Conservation (phyloP, 2,888 invertebrate species). For the Cacoxenus indagator region DNA sequence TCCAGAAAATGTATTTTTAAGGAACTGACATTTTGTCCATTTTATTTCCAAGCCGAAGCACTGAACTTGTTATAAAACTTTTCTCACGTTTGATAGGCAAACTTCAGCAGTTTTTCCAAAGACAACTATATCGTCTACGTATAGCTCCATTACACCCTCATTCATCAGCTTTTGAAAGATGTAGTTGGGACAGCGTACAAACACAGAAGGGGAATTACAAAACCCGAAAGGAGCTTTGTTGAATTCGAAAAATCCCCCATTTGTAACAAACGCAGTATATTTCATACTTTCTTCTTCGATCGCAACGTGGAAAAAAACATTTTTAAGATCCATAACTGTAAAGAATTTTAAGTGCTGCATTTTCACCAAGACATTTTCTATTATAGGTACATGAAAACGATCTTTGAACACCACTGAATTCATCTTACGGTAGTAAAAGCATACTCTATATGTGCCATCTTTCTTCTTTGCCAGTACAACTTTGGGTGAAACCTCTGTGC, state of each 20-base stretch:
- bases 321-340: not conserved
- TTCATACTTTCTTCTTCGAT: too few species aligned
- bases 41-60: slow-evolving; percentile 36
- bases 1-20: slow-evolving; percentile 31
- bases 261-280: too few species aligned
- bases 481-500: too few species aligned
- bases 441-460: not conserved
- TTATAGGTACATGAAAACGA: not conserved
- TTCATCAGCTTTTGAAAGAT: slow-evolving; percentile 32
- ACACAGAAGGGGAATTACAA: slow-evolving; percentile 30
- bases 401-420: slow-evolving; percentile 70
- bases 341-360: not conserved
- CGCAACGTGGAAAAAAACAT: not conserved
- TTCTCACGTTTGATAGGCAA: slow-evolving; percentile 24
- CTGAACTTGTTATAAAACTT: slow-evolving; percentile 24
- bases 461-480: not conserved
- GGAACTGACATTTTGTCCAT: slow-evolving; percentile 39
- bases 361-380: not conserved
- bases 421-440: not conserved
- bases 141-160: slow-evolving; percentile 19
- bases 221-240: slow-evolving; percentile 31
- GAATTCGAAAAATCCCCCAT: too few species aligned
- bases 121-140: slow-evolving; percentile 33
- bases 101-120: slow-evolving; percentile 25
- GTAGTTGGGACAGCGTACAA: slow-evolving; percentile 29